Evolutionary conservation across 2,888 invertebrate genomes (phyloP), one percentile per base, ranked within the genome.

Genomic region (Hesperia comma): DNA sequence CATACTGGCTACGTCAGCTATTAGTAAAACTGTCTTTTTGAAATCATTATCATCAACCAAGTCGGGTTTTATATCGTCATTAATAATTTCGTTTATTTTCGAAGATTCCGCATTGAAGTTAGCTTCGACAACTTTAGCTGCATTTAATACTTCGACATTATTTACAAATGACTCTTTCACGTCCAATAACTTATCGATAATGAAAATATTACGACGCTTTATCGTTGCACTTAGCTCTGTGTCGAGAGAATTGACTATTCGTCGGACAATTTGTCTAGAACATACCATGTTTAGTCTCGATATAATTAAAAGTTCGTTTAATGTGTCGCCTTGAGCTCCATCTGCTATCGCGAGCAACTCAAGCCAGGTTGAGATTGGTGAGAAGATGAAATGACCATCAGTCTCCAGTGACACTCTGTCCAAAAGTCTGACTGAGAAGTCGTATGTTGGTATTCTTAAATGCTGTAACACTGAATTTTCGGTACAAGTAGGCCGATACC

Each of bases 1-100:
- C 72, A 91, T 90, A 63, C 82, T 87, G 55, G 90, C 68, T 8
- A 86, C 85, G 61, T 91, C 91, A 4, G 88, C 74, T 62, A 89
- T 77, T 4, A 90, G 71, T 0, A 88, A 54, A 0, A 73, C 69
- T 0, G 81, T 78, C 0, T 79, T 77, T 10, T 79, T 75, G 10
- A 92, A 70, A 60, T 91, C 90, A 2, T 68, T 72, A 0, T 88
- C 73, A 0, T 79, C 73, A 0, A 91, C 80, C 0, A 89, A 78
- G 3, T 90, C 86, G 1, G 85, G 81, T 1, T 90, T 85, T 2
- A 79, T 90, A 0, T 78, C 78, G 54, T 68, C 68, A 46, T 74
- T 82, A 0, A 90, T 85, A 43, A 80, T 81, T 10, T 83, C 79
- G 61, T 92, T 92, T 0, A 92, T 85, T n/a, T 70, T 75, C 0